Percentiles rank a stretch among this genome's conserved stretches.
phyloP scores from a whole-genome alignment of 2,797 vertebrate species.

The Poecilia wingei region DNA sequence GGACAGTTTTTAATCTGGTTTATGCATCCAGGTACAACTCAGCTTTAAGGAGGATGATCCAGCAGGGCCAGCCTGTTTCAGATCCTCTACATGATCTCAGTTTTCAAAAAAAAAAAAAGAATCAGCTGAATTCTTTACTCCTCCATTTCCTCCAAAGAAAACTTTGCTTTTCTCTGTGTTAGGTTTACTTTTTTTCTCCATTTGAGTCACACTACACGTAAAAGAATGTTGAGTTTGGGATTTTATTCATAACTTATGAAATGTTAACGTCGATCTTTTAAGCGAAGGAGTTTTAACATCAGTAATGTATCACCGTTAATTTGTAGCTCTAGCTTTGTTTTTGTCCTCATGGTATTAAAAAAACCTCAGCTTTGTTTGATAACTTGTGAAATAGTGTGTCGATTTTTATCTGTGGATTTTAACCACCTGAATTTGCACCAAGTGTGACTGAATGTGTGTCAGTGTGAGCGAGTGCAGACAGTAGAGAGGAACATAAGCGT shows the following conservation, averaged over 20 bases:
- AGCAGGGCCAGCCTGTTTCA: slow-evolving; percentile 4
- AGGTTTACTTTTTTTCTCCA: slow-evolving; percentile 16
- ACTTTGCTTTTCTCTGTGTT: slow-evolving; percentile 12
- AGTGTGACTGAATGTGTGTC: not conserved
- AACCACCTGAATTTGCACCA: slow-evolving; percentile 53
- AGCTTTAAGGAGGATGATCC: slow-evolving; percentile 40
- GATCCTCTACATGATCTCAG: slow-evolving; percentile 17
- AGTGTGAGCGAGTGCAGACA: slow-evolving; percentile 1
- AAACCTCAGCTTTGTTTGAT: slow-evolving; percentile 7
- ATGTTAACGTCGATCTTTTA: slow-evolving; percentile 22
- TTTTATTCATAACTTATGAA: slow-evolving; percentile 54
- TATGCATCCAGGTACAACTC: slow-evolving; percentile 19
- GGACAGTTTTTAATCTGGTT: slow-evolving; percentile 5
- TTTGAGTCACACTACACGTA: slow-evolving; percentile 25
- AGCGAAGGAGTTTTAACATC: slow-evolving; percentile 15
- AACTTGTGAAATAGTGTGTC: slow-evolving; percentile 32
- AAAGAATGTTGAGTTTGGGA: slow-evolving; percentile 21
- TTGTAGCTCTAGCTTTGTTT: slow-evolving; percentile 7
- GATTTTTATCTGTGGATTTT: slow-evolving; percentile 38
- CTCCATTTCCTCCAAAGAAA: slow-evolving; percentile 7
- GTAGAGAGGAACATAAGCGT: not conserved
- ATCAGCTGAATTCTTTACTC: not conserved
- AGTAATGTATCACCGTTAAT: slow-evolving; percentile 13
- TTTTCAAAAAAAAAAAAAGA: not conserved
- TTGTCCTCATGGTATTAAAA: slow-evolving; percentile 21